Evolutionary conservation across 2,113 vertebrate species (phyloP).

Genomic region (Gambusia holbrooki): DNA sequence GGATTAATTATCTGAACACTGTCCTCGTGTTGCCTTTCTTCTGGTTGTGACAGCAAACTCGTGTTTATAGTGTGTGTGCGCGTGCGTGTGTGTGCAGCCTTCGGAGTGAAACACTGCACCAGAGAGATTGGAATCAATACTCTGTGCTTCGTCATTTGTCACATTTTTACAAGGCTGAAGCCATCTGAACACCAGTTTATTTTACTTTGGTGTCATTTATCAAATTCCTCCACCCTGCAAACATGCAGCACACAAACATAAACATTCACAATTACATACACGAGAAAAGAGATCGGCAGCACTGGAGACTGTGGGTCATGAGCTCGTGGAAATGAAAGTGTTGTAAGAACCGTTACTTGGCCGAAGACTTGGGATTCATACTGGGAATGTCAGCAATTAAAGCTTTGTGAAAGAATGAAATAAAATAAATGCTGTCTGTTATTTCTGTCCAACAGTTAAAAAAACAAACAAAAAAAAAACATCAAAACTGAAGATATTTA

Average conservation of each 20-base stretch:
- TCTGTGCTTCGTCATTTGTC: slow-evolving; percentile 97
- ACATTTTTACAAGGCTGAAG: slow-evolving; percentile 98
- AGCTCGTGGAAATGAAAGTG: no score
- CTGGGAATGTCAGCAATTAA: no score
- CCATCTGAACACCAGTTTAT: slow-evolving; percentile 92
- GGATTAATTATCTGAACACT: slow-evolving; percentile 48
- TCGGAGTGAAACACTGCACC: slow-evolving; percentile 93
- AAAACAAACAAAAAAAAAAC: no score
- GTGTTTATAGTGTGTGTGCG: slow-evolving; percentile 38
- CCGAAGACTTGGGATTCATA: no score
- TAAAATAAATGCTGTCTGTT: no score
- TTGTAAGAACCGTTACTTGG: no score
- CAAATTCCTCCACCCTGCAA: slow-evolving; percentile 77
- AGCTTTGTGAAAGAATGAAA: no score
- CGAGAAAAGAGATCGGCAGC: not conserved
- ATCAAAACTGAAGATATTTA: no score
- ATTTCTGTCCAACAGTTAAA: no score
- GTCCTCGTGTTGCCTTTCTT: slow-evolving; percentile 27
- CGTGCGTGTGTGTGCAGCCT: slow-evolving; percentile 65
- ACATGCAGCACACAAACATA: slow-evolving; percentile 20
- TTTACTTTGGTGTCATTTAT: slow-evolving; percentile 94
- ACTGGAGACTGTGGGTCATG: no score
- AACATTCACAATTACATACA: not conserved
- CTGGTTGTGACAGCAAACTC: not conserved
- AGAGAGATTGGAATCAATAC: slow-evolving; percentile 97